Conservation (phyloP, 2,113 vertebrate species). For the Odontesthes bonariensis region DNA sequence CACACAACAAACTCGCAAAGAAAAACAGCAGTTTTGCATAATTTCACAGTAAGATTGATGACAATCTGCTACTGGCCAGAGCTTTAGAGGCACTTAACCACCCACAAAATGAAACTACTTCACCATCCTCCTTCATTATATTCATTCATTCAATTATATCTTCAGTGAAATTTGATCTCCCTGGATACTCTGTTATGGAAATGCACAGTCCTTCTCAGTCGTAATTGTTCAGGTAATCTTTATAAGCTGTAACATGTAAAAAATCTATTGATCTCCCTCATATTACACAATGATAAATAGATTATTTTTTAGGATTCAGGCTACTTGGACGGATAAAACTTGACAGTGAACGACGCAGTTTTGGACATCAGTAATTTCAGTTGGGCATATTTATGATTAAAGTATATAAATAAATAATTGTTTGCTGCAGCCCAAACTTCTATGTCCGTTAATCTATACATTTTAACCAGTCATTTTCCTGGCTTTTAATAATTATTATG, state of each 20-base stretch:
- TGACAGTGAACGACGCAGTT: background rate
- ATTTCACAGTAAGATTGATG: background rate
- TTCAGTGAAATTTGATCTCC: background rate
- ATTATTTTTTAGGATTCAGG: background rate
- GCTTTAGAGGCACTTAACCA: background rate
- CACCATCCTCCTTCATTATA: background rate
- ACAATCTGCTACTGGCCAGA: background rate
- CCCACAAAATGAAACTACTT: background rate
- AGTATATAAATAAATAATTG: no score
- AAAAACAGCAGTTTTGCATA: background rate
- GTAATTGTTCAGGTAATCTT: background rate
- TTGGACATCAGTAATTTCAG: background rate
- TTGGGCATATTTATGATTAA: no score
- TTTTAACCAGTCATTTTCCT: no score
- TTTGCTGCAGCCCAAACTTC: no score
- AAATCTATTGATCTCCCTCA: background rate
- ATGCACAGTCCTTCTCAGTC: background rate
- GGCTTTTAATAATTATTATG: no score
- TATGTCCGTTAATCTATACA: no score
- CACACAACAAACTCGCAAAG: background rate
- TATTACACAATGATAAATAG: background rate
- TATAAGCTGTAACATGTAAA: background rate
- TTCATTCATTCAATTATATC: background rate
- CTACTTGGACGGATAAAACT: background rate
- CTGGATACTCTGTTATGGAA: background rate